These are phyloP conservation scores for Ceratitis capitata DNA, from an alignment of 1,140 invertebrate species.

Conservation along the genomic window DNA sequence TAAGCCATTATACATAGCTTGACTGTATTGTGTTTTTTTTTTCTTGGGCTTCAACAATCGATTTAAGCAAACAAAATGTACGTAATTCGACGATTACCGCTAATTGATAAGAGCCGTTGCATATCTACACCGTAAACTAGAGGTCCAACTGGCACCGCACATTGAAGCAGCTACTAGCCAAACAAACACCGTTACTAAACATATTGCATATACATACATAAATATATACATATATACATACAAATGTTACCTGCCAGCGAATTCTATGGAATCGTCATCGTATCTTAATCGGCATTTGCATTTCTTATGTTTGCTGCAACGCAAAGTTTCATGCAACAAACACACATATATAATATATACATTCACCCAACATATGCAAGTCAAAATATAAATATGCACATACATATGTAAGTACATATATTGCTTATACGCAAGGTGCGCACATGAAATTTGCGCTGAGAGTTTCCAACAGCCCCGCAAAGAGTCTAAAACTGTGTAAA, in stretches of 20 bases:
- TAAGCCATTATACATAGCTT: too few species aligned
- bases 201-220: too few species aligned
- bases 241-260: background rate
- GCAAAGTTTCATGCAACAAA: background rate
- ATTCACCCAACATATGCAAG: background rate
- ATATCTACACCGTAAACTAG: background rate
- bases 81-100: slow-evolving; percentile 24
- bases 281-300: slow-evolving; percentile 27
- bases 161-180: background rate
- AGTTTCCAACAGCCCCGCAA: background rate
- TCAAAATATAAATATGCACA: background rate
- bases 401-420: background rate
- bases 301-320: slow-evolving; percentile 7
- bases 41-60: background rate
- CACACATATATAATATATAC: background rate
- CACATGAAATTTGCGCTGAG: background rate
- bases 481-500: background rate
- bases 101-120: slow-evolving; percentile 25
- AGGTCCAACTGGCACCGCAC: background rate
- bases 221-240: background rate
- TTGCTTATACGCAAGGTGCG: background rate
- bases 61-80: background rate
- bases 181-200: slow-evolving; percentile 5
- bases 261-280: slow-evolving; percentile 22
- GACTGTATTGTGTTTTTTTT: too few species aligned